phyloP scores from a whole-genome alignment of 1,140 invertebrate genomes.

The Ditylenchus dipsaci region DNA sequence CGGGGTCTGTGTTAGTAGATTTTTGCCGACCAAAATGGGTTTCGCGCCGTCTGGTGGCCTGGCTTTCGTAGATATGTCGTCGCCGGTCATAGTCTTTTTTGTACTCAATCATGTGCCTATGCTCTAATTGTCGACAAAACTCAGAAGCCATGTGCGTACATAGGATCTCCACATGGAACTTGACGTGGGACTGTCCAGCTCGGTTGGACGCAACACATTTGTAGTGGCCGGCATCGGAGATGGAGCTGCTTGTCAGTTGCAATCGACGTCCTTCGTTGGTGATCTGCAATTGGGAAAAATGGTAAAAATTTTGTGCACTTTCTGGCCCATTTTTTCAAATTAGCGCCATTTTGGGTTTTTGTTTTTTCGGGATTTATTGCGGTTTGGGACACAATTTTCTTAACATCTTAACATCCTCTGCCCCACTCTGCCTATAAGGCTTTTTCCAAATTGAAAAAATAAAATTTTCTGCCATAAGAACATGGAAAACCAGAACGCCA shows the following conservation, averaged over 20 bases:
- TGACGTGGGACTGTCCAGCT: constrained; percentile 48
- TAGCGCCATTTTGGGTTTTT: no score
- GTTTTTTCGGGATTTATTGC: no score
- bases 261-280: constrained; percentile 42
- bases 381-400: no score
- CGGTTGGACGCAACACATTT: constrained; percentile 51
- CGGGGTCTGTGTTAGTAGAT: background rate
- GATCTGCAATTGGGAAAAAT: constrained; percentile 30
- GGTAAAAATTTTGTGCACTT: no score
- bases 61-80: background rate
- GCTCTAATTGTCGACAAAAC: constrained; percentile 48
- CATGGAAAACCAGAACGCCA: no score
- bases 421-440: no score
- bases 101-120: constrained; percentile 34
- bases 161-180: constrained; percentile 52
- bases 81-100: constrained; percentile 30
- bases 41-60: constrained; percentile 4
- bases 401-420: no score
- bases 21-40: background rate
- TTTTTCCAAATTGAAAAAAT: no score
- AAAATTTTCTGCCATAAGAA: no score
- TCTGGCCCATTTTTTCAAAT: no score
- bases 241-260: constrained; percentile 13
- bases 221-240: constrained; percentile 49
- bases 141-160: constrained; percentile 50